phyloP scores from a whole-genome alignment of 2,113 vertebrate species.

The Osmerus eperlanus region DNA sequence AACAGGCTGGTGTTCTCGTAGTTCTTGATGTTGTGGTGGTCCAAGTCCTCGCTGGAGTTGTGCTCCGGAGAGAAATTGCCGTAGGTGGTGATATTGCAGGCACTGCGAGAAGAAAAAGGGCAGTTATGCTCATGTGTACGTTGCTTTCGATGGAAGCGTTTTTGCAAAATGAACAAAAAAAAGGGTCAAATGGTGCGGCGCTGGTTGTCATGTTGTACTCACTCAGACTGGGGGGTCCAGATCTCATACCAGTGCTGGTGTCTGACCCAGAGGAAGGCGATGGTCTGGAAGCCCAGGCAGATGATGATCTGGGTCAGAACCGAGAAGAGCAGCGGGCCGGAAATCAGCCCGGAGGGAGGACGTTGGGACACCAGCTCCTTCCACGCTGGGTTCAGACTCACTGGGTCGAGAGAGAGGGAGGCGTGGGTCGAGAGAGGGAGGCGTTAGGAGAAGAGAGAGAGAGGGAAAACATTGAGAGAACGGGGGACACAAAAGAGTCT shows the following conservation, averaged over 20 bases:
- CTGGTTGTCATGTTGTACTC: conserved; percentile 56
- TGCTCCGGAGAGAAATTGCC: conserved; percentile 52
- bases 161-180: not conserved
- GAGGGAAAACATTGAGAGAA: not conserved
- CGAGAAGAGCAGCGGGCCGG: conserved; percentile 86
- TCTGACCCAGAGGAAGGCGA: conserved; percentile 86
- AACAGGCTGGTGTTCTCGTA: conserved; percentile 97
- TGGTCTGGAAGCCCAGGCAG: conserved; percentile 86
- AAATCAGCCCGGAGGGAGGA: conserved; percentile 94
- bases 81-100: conserved; percentile 68
- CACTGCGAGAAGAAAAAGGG: conserved; percentile 61
- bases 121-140: not conserved
- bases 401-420: conserved; percentile 58
- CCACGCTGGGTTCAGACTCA: conserved; percentile 97
- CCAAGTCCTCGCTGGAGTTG: conserved; percentile 71
- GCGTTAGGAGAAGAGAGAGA: not conserved
- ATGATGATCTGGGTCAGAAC: conserved; percentile 93
- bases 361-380: conserved; percentile 87
- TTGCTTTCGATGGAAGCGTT: not conserved
- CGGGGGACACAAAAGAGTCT: not conserved
- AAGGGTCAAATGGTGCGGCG: not conserved
- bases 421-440: conserved; percentile 46
- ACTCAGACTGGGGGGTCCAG: conserved; percentile 79
- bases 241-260: conserved; percentile 83
- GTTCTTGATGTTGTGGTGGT: conserved; percentile 86